Evolutionary conservation across 1,140 invertebrate species (phyloP), one percentile per base, ranked within the genome.

Genomic region (Bombus breviceps): DNA sequence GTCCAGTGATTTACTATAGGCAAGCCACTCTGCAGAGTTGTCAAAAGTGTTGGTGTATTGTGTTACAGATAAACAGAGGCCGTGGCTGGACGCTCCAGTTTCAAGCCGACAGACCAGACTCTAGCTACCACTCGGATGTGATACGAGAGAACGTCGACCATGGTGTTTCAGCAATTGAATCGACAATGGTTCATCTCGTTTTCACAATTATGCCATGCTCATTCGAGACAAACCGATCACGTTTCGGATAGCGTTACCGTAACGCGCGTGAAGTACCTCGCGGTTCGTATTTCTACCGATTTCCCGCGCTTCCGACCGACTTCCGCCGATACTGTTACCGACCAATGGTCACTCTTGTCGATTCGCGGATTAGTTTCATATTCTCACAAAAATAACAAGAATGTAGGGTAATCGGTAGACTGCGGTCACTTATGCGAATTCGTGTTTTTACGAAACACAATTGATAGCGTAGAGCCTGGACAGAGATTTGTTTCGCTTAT

Each of bases 141-240:
- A 89, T 68, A 81, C 64, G 75, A 71, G 84, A 75, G 75, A 72
- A 66, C 59, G 83, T 79, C 41, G 75, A 69, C 57, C 73, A 68
- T 62, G 62, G 32, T 74, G 79, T 71, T 76, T 78, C 53, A 66
- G 82, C 74, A 85, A 68, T 81, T 39, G 76, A 81, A 74, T 59
- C 75, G 68, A 39, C 85, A 10, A 22, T 32, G 57, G 25, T 43
- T 32, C 37, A 76, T 86, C 80, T 89, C 88, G 85, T 89, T 89
- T 89, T 89, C 81, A 59, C 88, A 89, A 83, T 89, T 89, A 73
- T 86, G 69, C 73, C 62, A 77, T 76, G 79, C 73, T 81, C 84
- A 75, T 75, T 75, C 71, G 84, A 81, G 57, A 75, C 78, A 75
- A 81, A 15, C 83, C 57, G 75, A 71, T 84, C n/a, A 32, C n/a